Conservation (phyloP, 2,888 invertebrate genomes). For the Parascotia fuliginaria region DNA sequence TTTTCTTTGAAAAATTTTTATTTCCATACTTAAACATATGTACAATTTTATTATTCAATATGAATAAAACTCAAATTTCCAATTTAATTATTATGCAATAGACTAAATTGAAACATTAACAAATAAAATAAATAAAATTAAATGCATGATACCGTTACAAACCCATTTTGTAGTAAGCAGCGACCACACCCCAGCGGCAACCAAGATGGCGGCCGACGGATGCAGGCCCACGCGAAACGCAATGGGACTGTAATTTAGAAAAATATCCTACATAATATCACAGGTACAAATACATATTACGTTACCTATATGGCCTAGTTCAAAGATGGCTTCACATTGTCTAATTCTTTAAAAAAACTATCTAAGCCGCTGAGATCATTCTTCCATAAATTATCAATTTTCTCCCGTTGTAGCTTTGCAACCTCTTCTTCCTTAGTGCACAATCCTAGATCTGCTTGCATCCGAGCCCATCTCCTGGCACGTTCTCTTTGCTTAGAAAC, state of each 20-base stretch:
- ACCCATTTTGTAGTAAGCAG: constrained; percentile 87
- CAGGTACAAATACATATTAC: constrained; percentile 75
- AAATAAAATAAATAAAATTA: constrained; percentile 72
- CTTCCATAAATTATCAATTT: constrained; percentile 82
- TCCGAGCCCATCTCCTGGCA: constrained; percentile 86
- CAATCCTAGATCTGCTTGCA: constrained; percentile 82
- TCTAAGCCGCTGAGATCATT: constrained; percentile 88
- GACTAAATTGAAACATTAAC: constrained; percentile 75
- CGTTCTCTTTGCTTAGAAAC: constrained; percentile 87
- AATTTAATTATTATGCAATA: constrained; percentile 71
- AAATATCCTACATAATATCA: constrained; percentile 85
- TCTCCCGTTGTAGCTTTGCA: constrained; percentile 73
- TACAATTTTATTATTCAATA: constrained; percentile 83
- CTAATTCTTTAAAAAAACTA: constrained; percentile 88
- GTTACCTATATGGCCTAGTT: constrained; percentile 68
- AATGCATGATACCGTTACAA: constrained; percentile 85
- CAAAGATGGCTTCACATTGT: constrained; percentile 83
- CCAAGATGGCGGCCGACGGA: constrained; percentile 86
- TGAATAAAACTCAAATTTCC: constrained; percentile 73
- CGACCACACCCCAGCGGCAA: constrained; percentile 84
- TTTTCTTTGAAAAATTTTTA: constrained; percentile 64
- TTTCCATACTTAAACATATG: constrained; percentile 84
- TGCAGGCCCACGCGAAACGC: constrained; percentile 86
- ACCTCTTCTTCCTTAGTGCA: constrained; percentile 77
- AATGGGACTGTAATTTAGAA: constrained; percentile 86